Evolutionary conservation across 2,888 invertebrate species (phyloP).

Genomic region (Balanococcus diminutus): DNA sequence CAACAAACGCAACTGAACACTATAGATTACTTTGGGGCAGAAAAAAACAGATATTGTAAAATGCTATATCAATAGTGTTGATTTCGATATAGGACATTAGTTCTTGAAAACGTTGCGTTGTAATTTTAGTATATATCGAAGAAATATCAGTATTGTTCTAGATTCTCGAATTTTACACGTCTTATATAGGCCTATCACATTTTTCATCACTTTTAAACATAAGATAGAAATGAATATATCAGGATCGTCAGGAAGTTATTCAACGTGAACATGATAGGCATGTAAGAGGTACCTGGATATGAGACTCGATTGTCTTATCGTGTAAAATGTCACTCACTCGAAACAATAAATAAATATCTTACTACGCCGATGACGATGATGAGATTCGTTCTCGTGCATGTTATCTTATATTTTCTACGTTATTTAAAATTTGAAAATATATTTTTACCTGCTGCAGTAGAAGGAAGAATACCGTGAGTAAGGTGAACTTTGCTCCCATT

Average conservation of each 20-base stretch:
- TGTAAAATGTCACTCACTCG: background rate
- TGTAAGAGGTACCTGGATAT: no score
- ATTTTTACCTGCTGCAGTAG: constrained; percentile 32
- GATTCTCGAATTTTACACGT: no score
- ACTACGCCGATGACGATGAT: no score
- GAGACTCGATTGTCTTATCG: no score
- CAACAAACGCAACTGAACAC: background rate
- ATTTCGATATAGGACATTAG: background rate
- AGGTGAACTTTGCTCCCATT: constrained; percentile 44
- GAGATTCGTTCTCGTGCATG: background rate
- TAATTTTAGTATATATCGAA: background rate
- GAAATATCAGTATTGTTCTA: background rate
- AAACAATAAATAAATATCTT: no score
- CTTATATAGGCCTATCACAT: no score
- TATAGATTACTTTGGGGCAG: background rate
- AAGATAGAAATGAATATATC: no score
- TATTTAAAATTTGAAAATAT: background rate
- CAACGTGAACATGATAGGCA: no score
- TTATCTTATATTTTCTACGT: background rate
- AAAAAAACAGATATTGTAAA: background rate
- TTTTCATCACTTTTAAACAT: no score
- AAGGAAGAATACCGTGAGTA: constrained; percentile 22
- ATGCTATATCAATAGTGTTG: background rate
- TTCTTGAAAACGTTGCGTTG: background rate
- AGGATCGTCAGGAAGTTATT: no score